These are phyloP conservation scores for Lithobates sylvaticus DNA, from an alignment of 2,797 vertebrate genomes.

Conservation along the genomic window DNA sequence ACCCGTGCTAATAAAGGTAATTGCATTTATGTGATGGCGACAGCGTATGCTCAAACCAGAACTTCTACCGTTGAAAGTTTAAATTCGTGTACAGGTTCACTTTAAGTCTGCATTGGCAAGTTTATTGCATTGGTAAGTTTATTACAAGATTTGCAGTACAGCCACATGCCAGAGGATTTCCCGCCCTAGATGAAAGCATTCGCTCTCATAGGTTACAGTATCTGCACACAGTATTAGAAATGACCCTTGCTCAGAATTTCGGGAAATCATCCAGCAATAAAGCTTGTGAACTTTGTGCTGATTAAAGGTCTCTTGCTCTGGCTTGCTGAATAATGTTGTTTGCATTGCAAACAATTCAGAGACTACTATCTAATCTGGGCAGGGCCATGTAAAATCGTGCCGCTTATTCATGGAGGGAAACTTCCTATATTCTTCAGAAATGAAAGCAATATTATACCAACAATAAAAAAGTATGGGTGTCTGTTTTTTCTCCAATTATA, in stretches of 20 bases:
- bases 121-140: not conserved
- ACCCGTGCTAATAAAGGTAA: too few relatives aligned
- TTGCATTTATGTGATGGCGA: too few relatives aligned
- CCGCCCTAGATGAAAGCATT: not conserved
- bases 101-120: not conserved
- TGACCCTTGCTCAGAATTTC: slow-evolving; percentile 49
- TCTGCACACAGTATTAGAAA: slow-evolving; percentile 1
- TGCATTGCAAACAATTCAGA: slow-evolving; percentile 38
- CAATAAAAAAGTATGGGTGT: not conserved
- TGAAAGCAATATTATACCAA: not conserved
- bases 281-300: slow-evolving; percentile 52
- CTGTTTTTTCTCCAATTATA: too few relatives aligned
- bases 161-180: not conserved
- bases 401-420: slow-evolving; percentile 26
- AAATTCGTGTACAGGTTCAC: not conserved
- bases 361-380: slow-evolving; percentile 49
- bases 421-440: not conserved
- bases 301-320: slow-evolving; percentile 51
- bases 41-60: too few relatives aligned
- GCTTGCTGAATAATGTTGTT: slow-evolving; percentile 45
- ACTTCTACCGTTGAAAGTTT: too few relatives aligned
- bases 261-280: slow-evolving; percentile 36
- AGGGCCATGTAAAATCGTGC: slow-evolving; percentile 17
- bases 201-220: not conserved
- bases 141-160: not conserved